Evolutionary conservation across 2,797 vertebrate species (phyloP), one percentile per base, ranked within the genome.

Genomic region (Melanotaenia trifasciata): DNA sequence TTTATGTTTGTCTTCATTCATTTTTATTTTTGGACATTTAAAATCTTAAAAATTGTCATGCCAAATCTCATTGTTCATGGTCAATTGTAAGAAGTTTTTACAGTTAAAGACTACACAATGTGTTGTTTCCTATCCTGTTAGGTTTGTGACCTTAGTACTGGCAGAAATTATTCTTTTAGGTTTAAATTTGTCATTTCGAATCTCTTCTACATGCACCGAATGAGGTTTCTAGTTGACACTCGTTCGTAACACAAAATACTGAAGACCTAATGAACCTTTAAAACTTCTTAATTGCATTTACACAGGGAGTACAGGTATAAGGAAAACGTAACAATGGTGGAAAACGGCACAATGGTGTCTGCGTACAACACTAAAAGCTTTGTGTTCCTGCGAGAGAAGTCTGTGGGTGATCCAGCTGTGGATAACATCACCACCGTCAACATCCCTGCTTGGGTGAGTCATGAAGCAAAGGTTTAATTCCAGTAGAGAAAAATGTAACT

Each of bases 221-320:
- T 12, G 20, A n/a, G n/a, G 1, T 3, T 45, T 16, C 35, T 32
- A 26, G 22, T 32, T 58, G 14, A 32, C 10, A 16, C 3, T 20
- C 18, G 18, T 40, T 51, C 32, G 32, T 20, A 56, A 56, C 20
- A 28, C 9, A 13, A 3, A 56, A n/a, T 14, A 3, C 2, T 10
- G 3, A 24, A 24, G 32, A 14, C 24, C 2, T 53, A 33, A 22
- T 47, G 9, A 50, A 62, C 8, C 0, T 50, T 50, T 22, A n/a
- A 22, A 51, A 24, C 20, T 22, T 54, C 11, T 30, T 32, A n/a
- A 50, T n/a, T 45, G 16, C 80, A 26, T 84, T 60, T 84, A 16
- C 7, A 7, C 80, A 96, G 95, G 79, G 94, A 96, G 68, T 95
- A 96, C 92, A 92, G 95, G 79, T 88, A 91, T 38, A 95, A 94